Conservation (phyloP, 1,140 invertebrate species). For the Zaprionus lachaisei region DNA sequence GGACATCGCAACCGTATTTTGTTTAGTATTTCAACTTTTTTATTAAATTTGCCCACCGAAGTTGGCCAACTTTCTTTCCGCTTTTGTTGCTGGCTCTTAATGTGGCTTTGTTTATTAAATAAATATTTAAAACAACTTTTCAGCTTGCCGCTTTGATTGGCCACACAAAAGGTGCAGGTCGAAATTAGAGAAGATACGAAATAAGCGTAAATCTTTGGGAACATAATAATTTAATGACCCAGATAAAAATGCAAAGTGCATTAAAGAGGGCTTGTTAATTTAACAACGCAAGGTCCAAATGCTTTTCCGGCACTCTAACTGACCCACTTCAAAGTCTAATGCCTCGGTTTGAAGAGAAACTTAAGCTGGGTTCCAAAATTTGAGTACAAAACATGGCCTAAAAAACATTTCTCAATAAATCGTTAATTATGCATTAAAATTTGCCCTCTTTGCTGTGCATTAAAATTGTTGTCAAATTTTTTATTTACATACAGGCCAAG, state of each 20-base stretch:
- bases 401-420: not conserved
- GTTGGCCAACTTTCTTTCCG: conserved; percentile 46
- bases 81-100: conserved; percentile 35
- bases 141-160: conserved; percentile 42
- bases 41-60: conserved; percentile 59
- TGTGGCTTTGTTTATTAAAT: conserved; percentile 67
- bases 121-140: conserved; percentile 68
- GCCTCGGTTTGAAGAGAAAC: not conserved
- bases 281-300: not conserved
- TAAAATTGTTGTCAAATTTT: conserved; percentile 6
- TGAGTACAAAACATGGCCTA: conserved; percentile 4
- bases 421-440: conserved; percentile 10
- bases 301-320: not conserved
- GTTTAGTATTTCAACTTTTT: conserved; percentile 64
- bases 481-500: conserved; percentile 2
- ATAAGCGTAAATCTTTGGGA: conserved; percentile 9
- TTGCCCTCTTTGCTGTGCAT: not conserved
- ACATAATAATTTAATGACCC: conserved; percentile 33
- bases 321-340: conserved; percentile 3
- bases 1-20: conserved; percentile 35
- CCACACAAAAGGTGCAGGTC: conserved; percentile 25
- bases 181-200: not conserved
- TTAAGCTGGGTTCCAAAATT: not conserved
- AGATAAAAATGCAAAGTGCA: conserved; percentile 34
- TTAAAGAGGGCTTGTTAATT: conserved; percentile 30